Conservation (phyloP, 2,888 invertebrate species). For the Drosophila buzzatii region DNA sequence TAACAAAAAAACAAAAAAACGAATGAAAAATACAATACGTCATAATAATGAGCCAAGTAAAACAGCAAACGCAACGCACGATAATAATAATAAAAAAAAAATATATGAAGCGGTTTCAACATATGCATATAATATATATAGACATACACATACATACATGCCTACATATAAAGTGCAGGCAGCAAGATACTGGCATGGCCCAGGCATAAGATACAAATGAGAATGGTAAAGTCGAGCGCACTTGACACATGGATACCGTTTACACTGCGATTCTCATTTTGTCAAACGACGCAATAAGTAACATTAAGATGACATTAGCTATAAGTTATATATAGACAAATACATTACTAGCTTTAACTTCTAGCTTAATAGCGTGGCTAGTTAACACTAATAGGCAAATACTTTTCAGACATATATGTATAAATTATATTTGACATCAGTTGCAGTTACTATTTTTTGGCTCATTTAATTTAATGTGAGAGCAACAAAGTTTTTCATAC, state of each 20-base stretch:
- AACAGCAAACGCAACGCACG: constrained; percentile 48
- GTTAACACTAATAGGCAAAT: background rate
- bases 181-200: constrained; percentile 41
- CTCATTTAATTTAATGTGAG: background rate
- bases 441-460: background rate
- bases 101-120: constrained; percentile 49
- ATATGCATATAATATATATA: constrained; percentile 31
- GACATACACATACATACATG: background rate
- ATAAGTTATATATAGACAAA: background rate
- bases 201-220: constrained; percentile 17
- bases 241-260: constrained; percentile 13
- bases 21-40: constrained; percentile 59
- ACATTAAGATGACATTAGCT: background rate
- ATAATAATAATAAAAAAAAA: constrained; percentile 43
- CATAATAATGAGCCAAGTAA: constrained; percentile 68
- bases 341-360: background rate
- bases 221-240: background rate
- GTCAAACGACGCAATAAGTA: background rate
- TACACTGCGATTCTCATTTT: constrained; percentile 7
- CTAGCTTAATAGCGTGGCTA: background rate
- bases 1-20: constrained; percentile 7
- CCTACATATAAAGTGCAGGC: constrained; percentile 46
- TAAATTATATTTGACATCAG: background rate
- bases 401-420: background rate
- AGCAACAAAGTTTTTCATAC: background rate